Percentiles rank a stretch among this genome's conserved stretches.
These are phyloP conservation scores for Lepus europaeus DNA, from an alignment of 2,113 vertebrate genomes.

Conservation along the genomic window DNA sequence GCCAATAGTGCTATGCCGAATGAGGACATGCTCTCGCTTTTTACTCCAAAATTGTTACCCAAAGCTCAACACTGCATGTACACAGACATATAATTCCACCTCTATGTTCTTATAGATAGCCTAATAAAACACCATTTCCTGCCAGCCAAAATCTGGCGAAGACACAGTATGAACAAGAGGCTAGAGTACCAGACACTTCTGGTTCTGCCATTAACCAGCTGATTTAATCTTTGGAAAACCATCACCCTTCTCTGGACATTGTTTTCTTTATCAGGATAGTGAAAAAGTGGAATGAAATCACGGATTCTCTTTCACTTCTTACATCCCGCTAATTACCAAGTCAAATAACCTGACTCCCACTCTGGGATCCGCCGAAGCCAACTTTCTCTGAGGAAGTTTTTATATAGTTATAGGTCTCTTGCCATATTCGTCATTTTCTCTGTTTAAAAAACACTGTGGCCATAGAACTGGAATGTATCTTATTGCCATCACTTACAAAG, in stretches of 20 bases:
- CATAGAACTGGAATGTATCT: not conserved
- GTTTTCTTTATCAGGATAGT: not conserved
- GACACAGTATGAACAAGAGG: not conserved
- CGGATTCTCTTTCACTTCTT: not conserved
- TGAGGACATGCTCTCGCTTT: not conserved
- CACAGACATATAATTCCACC: not conserved
- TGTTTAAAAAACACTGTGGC: not conserved
- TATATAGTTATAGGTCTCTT: not conserved
- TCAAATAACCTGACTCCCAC: constrained; percentile 28
- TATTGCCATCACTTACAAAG: constrained; percentile 31
- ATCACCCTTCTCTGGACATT: not conserved
- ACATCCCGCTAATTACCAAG: not conserved
- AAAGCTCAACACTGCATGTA: not conserved
- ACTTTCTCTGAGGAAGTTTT: not conserved
- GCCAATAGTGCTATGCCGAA: not conserved
- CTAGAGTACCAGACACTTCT: not conserved
- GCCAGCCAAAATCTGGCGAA: not conserved
- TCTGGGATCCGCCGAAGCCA: not conserved
- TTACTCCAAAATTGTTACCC: constrained; percentile 13
- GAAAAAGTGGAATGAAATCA: not conserved
- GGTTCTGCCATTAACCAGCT: not conserved
- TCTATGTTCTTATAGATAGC: not conserved
- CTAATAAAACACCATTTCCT: constrained; percentile 49
- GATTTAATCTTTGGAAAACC: not conserved
- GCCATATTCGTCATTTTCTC: constrained; percentile 35